Percentiles rank a stretch among this genome's conserved stretches.
Evolutionary conservation across 2,113 vertebrate genomes (phyloP).

Genomic region (Plecturocebus donacophilus): DNA sequence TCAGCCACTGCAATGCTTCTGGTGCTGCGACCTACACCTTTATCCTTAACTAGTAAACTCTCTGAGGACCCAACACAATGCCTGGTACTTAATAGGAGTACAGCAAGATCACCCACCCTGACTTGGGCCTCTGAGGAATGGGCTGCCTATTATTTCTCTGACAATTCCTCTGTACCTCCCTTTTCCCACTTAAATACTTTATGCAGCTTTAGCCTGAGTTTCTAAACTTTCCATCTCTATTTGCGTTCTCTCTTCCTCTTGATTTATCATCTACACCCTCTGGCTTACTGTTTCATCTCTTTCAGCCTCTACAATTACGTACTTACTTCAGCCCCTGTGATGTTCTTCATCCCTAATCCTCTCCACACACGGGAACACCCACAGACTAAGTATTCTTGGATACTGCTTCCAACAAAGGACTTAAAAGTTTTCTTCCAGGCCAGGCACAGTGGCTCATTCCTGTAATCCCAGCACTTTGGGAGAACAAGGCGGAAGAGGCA

Average conservation of each 20-base stretch:
- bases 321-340: neutral
- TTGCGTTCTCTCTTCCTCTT: neutral
- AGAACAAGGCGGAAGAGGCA: too few species aligned
- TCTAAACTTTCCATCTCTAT: neutral
- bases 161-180: neutral
- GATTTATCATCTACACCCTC: neutral
- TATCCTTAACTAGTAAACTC: neutral
- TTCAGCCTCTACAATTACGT: neutral
- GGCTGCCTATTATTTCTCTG: neutral
- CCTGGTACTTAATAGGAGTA: neutral
- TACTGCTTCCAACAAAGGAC: neutral
- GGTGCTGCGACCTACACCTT: neutral
- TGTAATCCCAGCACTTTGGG: too few species aligned
- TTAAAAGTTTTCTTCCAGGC: neutral
- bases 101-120: rapidly evolving
- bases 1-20: neutral
- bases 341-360: neutral
- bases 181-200: neutral
- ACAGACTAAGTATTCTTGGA: neutral
- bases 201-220: neutral
- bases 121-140: neutral
- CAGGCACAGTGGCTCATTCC: too few species aligned
- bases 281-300: neutral
- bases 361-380: neutral
- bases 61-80: neutral